phyloP scores from a whole-genome alignment of 2,113 vertebrate species.

The Serinus canaria region DNA sequence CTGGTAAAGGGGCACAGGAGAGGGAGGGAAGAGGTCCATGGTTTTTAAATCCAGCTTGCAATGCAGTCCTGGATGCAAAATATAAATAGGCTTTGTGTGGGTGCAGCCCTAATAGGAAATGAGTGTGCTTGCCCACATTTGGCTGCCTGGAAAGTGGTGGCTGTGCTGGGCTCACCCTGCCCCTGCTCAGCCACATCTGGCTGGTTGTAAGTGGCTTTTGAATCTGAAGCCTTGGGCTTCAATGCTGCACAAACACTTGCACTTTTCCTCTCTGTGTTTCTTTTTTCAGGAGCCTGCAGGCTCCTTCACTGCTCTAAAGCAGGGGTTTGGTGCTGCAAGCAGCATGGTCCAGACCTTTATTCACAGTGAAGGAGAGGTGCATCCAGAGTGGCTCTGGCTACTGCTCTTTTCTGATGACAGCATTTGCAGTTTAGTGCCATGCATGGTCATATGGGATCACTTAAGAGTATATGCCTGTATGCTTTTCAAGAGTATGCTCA shows the following conservation, averaged over 20 bases:
- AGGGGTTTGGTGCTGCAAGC: neutral
- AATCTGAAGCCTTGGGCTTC: constrained; percentile 9
- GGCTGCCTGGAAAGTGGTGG: constrained; percentile 10
- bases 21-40: constrained; percentile 4
- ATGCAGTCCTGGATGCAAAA: constrained; percentile 1
- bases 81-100: constrained; percentile 30
- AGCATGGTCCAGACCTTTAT: neutral
- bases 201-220: neutral
- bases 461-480: neutral
- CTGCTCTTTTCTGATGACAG: neutral
- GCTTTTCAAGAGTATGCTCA: neutral
- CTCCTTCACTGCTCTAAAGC: neutral
- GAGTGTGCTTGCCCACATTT: constrained; percentile 17
- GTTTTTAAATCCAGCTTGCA: constrained; percentile 59
- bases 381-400: neutral
- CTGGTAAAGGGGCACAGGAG: neutral
- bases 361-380: neutral
- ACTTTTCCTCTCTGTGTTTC: neutral
- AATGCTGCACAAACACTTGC: constrained; percentile 2
- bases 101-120: constrained; percentile 46
- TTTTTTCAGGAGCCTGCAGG: neutral
- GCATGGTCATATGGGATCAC: neutral
- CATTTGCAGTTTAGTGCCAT: neutral
- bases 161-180: neutral
- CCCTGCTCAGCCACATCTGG: neutral